Evolutionary conservation across 1,140 invertebrate species (phyloP).

Genomic region (Prorops nasuta): DNA sequence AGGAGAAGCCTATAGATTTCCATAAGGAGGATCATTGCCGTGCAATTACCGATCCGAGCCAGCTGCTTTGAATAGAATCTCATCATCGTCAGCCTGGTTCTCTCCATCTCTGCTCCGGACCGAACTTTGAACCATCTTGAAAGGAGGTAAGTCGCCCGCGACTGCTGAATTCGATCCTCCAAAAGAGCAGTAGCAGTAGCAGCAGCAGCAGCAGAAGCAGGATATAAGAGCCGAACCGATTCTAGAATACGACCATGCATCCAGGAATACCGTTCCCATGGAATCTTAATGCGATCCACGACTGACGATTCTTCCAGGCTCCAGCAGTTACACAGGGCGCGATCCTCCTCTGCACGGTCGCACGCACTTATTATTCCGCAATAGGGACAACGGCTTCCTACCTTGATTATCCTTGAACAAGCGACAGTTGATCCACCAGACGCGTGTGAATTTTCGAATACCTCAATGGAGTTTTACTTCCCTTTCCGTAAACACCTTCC

Average conservation of each 20-base stretch:
- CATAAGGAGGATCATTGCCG: neutral
- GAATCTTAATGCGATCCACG: slow-evolving; percentile 47
- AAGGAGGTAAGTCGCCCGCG: neutral
- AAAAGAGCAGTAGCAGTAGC: neutral
- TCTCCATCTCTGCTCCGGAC: no score
- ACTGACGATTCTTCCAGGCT: slow-evolving; percentile 20
- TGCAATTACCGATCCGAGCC: neutral
- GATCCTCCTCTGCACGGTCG: slow-evolving; percentile 23
- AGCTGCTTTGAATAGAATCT: neutral
- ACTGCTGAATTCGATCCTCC: neutral
- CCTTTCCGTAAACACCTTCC: no score
- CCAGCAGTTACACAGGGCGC: slow-evolving; percentile 11
- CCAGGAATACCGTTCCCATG: slow-evolving; percentile 48
- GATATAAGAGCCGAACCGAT: slow-evolving; percentile 18
- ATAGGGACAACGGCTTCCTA: slow-evolving; percentile 15
- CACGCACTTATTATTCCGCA: slow-evolving; percentile 40
- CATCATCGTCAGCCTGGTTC: no score
- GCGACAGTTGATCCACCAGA: no score
- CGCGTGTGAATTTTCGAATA: no score
- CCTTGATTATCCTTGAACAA: slow-evolving; percentile 23
- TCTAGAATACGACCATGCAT: no score
- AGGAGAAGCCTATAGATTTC: neutral
- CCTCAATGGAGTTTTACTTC: no score
- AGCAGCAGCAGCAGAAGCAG: neutral
- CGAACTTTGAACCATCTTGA: neutral